phyloP scores from a whole-genome alignment of 2,888 invertebrate species.

The Macrophya alboannulata region DNA sequence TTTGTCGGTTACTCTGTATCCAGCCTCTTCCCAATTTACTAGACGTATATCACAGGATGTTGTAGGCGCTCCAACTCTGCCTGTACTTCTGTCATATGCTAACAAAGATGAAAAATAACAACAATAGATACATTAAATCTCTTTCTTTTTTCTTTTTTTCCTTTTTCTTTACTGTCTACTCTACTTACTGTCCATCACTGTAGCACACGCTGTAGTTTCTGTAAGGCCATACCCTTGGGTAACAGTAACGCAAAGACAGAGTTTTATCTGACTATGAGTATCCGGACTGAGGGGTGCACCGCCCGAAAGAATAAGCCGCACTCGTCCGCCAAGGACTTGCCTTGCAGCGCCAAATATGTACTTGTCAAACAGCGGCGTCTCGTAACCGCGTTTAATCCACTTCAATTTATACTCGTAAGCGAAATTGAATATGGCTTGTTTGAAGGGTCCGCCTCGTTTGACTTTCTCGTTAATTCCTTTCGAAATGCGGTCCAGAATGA shows the following conservation, averaged over 20 bases:
- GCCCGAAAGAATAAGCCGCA: constrained; percentile 94
- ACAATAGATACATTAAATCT: background rate
- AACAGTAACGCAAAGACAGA: constrained; percentile 94
- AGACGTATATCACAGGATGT: constrained; percentile 92
- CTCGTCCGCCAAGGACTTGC: constrained; percentile 92
- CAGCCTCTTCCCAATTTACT: constrained; percentile 97
- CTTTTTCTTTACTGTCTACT: background rate
- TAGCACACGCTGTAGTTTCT: constrained; percentile 97
- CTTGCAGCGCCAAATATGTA: constrained; percentile 83
- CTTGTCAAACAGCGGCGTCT: constrained; percentile 89
- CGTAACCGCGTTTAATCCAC: constrained; percentile 92
- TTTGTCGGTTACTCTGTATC: constrained; percentile 93
- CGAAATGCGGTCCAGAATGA: constrained; percentile 98
- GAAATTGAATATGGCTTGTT: constrained; percentile 94
- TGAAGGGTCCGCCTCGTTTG: constrained; percentile 89
- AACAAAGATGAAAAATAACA: constrained; percentile 33
- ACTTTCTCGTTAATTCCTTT: constrained; percentile 98
- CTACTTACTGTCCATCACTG: constrained; percentile 89
- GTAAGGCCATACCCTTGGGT: constrained; percentile 98
- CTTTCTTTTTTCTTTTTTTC: background rate
- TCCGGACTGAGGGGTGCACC: constrained; percentile 98
- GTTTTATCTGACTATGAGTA: constrained; percentile 96
- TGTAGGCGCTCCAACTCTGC: constrained; percentile 94
- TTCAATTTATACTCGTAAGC: constrained; percentile 96
- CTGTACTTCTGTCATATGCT: constrained; percentile 86